Evolutionary conservation across 2,888 invertebrate species (phyloP).

Genomic region (Omphaloscelis lunosa): DNA sequence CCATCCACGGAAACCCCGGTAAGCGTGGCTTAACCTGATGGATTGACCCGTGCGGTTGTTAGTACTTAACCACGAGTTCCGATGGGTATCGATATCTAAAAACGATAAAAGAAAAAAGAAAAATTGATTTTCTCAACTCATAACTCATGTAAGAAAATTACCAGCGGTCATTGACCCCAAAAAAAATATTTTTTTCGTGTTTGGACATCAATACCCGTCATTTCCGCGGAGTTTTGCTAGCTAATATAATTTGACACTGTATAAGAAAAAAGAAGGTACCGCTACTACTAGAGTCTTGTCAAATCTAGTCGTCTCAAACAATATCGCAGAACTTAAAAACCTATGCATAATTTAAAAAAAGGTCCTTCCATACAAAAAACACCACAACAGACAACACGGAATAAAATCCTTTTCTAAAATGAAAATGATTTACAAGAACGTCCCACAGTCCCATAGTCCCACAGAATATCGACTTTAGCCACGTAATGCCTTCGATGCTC

Average conservation of each 20-base stretch:
- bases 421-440: conserved; percentile 55
- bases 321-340: background rate
- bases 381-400: conserved; percentile 7
- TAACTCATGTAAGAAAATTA: too few species aligned
- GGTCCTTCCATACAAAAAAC: background rate
- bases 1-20: too few species aligned
- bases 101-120: too few species aligned
- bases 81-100: too few species aligned
- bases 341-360: background rate
- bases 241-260: background rate
- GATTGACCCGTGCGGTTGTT: too few species aligned
- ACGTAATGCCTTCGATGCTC: conserved; percentile 65
- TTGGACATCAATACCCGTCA: too few species aligned
- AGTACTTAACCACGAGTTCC: too few species aligned
- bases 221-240: too few species aligned
- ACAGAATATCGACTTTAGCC: conserved; percentile 55
- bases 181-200: too few species aligned
- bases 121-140: too few species aligned
- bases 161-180: too few species aligned
- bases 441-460: conserved; percentile 35
- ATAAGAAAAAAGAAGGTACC: background rate
- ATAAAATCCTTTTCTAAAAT: conserved; percentile 51
- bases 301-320: background rate
- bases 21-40: too few species aligned
- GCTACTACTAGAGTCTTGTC: background rate